A percentile compares a stretch with the other conserved stretches of the same genome.
These are phyloP conservation scores for Noctua janthina DNA, from an alignment of 2,888 invertebrate species.

Conservation along the genomic window DNA sequence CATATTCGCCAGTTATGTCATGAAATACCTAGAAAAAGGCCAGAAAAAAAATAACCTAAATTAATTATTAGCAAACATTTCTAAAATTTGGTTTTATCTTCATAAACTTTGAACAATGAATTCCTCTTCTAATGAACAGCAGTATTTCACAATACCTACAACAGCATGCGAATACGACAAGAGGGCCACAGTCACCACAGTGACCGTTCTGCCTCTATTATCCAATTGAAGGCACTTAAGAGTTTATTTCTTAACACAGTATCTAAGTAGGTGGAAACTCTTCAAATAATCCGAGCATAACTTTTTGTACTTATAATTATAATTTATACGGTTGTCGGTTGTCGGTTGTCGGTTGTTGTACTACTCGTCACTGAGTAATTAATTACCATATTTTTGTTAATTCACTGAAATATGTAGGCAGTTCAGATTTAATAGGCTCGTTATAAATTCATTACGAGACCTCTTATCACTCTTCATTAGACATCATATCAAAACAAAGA, in stretches of 20 bases:
- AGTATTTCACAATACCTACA: slow-evolving; percentile 32
- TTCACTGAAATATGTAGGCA: slow-evolving; percentile 9
- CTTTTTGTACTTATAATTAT: background rate
- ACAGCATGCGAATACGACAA: slow-evolving; percentile 56
- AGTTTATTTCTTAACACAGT: slow-evolving; percentile 38
- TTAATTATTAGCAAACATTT: background rate
- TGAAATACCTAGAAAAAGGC: background rate
- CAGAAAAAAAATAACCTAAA: background rate
- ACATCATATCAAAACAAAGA: slow-evolving; percentile 78
- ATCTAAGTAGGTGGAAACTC: slow-evolving; percentile 4
- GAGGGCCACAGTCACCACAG: slow-evolving; percentile 23
- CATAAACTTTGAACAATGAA: background rate
- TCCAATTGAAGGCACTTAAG: slow-evolving; percentile 73
- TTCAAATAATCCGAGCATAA: slow-evolving; percentile 8
- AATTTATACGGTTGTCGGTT: background rate
- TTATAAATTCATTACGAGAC: slow-evolving; percentile 63
- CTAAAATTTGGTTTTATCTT: background rate
- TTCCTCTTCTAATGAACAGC: slow-evolving; percentile 40
- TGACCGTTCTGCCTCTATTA: slow-evolving; percentile 65
- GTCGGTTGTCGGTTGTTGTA: too few relatives aligned
- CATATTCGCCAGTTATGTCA: too few relatives aligned
- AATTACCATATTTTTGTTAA: slow-evolving; percentile 36
- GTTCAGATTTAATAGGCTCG: slow-evolving; percentile 57
- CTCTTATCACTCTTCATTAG: slow-evolving; percentile 62
- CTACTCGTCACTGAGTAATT: slow-evolving; percentile 8